phyloP scores from a whole-genome alignment of 2,113 vertebrate genomes.

The Alosa alosa region DNA sequence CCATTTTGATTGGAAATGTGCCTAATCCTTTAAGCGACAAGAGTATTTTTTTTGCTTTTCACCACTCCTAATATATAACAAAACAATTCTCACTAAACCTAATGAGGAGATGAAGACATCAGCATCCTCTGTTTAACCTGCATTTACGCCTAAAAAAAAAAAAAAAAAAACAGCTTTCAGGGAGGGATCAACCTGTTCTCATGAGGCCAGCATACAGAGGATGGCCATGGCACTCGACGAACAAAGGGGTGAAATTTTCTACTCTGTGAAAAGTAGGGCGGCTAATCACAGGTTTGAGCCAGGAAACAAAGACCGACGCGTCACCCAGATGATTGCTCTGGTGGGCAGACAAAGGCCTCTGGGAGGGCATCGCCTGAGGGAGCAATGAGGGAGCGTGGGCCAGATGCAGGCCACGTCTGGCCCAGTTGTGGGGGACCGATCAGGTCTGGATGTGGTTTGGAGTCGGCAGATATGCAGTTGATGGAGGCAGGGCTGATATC shows the following conservation, averaged over 20 bases:
- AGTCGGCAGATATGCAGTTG: not conserved
- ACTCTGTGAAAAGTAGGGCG: not conserved
- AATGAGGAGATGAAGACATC: not conserved
- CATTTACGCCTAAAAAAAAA: not conserved
- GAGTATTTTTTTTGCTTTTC: not conserved
- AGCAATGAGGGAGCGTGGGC: not conserved
- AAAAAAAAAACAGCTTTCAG: not conserved
- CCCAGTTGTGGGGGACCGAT: not conserved
- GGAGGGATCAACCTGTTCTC: not conserved
- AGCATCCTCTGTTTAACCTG: not conserved
- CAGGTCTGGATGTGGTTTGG: not conserved
- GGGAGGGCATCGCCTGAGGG: not conserved
- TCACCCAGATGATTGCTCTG: not conserved
- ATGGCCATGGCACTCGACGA: not conserved
- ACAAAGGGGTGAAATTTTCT: not conserved
- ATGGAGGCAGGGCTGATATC: not conserved
- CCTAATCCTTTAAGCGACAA: not conserved
- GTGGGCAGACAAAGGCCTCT: not conserved
- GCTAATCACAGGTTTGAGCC: not conserved
- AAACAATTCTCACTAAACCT: not conserved
- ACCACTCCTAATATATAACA: not conserved
- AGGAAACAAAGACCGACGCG: not conserved
- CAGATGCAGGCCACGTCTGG: not conserved
- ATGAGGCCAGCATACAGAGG: not conserved
- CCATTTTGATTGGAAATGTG: not conserved